Conservation (phyloP, 2,797 vertebrate species). For the Acanthis flammea region DNA sequence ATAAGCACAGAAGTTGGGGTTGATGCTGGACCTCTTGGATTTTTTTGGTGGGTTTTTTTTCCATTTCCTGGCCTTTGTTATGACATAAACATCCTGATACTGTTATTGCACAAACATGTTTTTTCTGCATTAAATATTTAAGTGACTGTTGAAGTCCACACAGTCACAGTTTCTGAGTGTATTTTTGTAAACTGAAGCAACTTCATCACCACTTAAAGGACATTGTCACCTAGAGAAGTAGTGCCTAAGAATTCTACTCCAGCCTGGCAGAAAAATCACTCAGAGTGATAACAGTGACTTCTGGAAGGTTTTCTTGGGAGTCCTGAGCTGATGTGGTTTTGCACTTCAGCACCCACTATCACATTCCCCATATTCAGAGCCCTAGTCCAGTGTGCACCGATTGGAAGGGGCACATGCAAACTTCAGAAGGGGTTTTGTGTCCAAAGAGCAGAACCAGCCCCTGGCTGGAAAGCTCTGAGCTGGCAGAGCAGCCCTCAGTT, state of each 20-base stretch:
- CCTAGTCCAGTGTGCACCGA: rapidly evolving
- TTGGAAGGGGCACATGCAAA: neutral
- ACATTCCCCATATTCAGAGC: neutral
- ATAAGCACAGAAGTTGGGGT: neutral
- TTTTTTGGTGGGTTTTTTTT: rapidly evolving
- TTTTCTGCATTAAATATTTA: neutral
- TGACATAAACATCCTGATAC: neutral
- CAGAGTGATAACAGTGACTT: neutral
- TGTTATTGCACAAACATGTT: neutral
- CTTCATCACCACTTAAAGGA: neutral
- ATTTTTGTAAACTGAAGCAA: neutral
- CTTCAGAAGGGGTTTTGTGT: neutral
- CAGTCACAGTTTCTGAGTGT: neutral
- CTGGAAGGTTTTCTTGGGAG: neutral
- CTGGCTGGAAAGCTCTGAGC: rapidly evolving
- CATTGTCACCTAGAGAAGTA: neutral
- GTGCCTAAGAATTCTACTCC: neutral
- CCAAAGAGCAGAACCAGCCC: neutral
- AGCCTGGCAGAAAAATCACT: neutral
- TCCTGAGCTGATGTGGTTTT: neutral
- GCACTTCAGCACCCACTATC: neutral
- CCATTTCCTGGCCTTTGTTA: neutral
- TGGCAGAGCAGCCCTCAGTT: neutral
- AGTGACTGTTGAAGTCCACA: neutral
- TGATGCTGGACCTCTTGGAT: neutral